These are phyloP conservation scores for Mya arenaria DNA, from an alignment of 1,140 invertebrate genomes.

Conservation along the genomic window DNA sequence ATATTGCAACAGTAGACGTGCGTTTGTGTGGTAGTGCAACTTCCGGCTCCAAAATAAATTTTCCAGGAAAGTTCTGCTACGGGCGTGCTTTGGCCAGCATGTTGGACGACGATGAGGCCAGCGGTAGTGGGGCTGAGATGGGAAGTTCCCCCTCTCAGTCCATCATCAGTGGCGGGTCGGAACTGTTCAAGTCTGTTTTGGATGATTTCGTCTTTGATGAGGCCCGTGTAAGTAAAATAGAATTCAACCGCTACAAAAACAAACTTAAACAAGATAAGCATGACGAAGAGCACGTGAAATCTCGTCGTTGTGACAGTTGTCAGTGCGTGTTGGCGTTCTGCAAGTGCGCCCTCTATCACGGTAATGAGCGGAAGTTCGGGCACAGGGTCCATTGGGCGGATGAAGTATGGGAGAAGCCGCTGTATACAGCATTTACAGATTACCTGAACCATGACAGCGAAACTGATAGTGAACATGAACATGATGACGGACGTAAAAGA, in stretches of 20 bases:
- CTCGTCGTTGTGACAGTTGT: conserved; percentile 33
- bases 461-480: background rate
- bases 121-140: conserved; percentile 10
- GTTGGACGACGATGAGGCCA: background rate
- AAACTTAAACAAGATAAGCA: conserved; percentile 11
- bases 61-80: background rate
- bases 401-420: conserved; percentile 48
- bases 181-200: conserved; percentile 34
- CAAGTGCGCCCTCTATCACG: conserved; percentile 43
- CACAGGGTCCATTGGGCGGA: conserved; percentile 50
- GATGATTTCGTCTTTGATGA: conserved; percentile 32
- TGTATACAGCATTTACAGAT: conserved; percentile 21
- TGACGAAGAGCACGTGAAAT: conserved; percentile 14
- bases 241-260: conserved; percentile 41
- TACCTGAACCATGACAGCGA: background rate
- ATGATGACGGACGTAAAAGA: too few species aligned
- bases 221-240: conserved; percentile 32
- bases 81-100: background rate
- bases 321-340: conserved; percentile 17
- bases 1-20: background rate
- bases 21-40: background rate
- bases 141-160: background rate
- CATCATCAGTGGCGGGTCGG: conserved; percentile 5
- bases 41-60: too few species aligned
- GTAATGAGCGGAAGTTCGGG: conserved; percentile 14